Conservation (phyloP, 2,797 vertebrate species). For the Huso huso region DNA sequence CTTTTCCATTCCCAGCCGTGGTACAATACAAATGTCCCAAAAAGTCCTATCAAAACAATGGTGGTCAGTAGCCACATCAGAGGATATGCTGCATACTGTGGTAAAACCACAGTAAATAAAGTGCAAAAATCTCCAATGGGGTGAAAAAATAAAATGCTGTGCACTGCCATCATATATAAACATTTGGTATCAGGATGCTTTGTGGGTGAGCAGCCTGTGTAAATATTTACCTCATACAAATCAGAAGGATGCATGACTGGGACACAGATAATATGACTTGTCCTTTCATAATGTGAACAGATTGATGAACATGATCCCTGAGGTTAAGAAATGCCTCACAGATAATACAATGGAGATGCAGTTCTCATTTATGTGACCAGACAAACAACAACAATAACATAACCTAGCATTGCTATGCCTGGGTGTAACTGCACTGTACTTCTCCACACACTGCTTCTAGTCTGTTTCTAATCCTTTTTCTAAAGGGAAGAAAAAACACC, state of each 20-base stretch:
- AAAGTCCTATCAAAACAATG: background rate
- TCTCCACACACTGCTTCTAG: background rate
- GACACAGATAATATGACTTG: background rate
- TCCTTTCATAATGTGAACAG: background rate
- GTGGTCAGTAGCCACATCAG: slow-evolving; percentile 3
- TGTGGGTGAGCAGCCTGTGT: background rate
- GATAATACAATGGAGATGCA: background rate
- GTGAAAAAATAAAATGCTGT: background rate
- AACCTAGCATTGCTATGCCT: background rate
- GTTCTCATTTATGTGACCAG: background rate
- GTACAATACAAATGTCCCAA: background rate
- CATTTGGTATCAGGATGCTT: slow-evolving; percentile 1
- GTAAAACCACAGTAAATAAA: slow-evolving; percentile 6
- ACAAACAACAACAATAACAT: background rate
- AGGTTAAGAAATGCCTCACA: background rate
- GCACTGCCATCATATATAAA: background rate
- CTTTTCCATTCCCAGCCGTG: background rate
- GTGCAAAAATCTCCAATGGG: background rate
- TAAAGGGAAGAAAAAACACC: background rate
- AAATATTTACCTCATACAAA: slow-evolving; percentile 2
- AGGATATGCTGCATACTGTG: background rate
- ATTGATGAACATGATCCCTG: background rate
- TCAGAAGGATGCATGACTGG: background rate
- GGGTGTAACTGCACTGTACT: background rate
- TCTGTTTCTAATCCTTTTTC: background rate